Conservation (phyloP, 2,113 vertebrate species). For the Hippocampus comes region DNA sequence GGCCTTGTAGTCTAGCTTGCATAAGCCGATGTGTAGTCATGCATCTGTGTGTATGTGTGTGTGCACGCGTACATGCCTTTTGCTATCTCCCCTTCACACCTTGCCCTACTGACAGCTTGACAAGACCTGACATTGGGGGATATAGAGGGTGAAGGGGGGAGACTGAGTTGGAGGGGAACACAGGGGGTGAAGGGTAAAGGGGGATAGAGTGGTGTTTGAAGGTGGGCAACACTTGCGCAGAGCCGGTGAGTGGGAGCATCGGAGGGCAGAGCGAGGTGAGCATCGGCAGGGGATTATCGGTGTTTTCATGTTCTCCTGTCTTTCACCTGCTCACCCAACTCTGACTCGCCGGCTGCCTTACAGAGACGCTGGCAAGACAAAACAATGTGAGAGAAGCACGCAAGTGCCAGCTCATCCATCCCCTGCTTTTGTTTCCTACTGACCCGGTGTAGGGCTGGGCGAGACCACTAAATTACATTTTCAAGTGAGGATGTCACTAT, state of each 20-base stretch:
- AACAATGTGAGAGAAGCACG: conserved; percentile 42
- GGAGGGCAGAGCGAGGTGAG: conserved; percentile 54
- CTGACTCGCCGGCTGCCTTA: conserved; percentile 53
- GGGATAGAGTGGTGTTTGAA: conserved; percentile 40
- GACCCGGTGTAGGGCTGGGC: not conserved
- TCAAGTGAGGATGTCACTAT: not conserved
- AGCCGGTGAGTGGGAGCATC: conserved; percentile 47
- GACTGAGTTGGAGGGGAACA: conserved; percentile 30
- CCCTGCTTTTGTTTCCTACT: conserved; percentile 13
- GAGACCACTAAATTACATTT: not conserved
- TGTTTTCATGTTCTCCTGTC: conserved; percentile 71
- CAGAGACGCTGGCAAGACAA: conserved; percentile 35
- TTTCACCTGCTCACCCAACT: conserved; percentile 69
- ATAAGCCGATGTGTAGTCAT: conserved; percentile 52
- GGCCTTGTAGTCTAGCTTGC: conserved; percentile 47
- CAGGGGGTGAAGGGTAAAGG: conserved; percentile 38
- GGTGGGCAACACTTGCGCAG: conserved; percentile 32
- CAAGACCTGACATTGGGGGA: conserved; percentile 42
- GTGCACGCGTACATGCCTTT: conserved; percentile 39
- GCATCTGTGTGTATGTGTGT: conserved; percentile 37
- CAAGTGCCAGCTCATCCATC: conserved; percentile 31
- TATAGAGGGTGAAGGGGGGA: conserved; percentile 14
- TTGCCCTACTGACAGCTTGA: conserved; percentile 68
- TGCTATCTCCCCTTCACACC: conserved; percentile 71
- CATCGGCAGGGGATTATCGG: conserved; percentile 59